Base-by-base conservation (phyloP, 64 coral and sea anemone genomes). In the Acropora yongei region DNA sequence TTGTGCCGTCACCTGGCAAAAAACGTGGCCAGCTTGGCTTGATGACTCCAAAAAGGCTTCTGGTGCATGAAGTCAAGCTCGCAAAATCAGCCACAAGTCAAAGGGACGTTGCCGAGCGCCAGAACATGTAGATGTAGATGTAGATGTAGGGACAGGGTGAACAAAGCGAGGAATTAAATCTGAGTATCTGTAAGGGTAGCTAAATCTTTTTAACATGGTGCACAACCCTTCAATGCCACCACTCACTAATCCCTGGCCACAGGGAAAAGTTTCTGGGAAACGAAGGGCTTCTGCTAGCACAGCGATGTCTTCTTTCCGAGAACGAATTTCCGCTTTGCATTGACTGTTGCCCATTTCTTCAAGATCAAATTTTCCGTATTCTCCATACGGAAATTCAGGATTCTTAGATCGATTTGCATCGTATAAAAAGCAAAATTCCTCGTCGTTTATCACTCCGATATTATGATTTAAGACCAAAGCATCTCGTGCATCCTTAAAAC, bases 221-320 rank as follows among this genome's bases (percentile, higher is more conserved):
- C 18, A 44, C 11, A 80, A 2, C 13, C 78, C 78, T 57, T 80
- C 78, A 44, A 80, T 80, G 2, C 42, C 78, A 47, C 49, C 78
- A 57, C 12, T 14, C 78, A 80, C 78, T 8, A 1, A 50, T 80
- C 78, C 78, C n/a, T 80, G 78, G 1, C 49, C 17, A 45, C 42
- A 47, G 41, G 78, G 44, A 2, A 50, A 80, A 57, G 46, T 80
- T 48, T 80, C 3, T 1, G 78, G 78, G 7, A 80, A 14, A 42
- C 44, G 41, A 48, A 80, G 12, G 44, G 78, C 78, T 57, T 47
- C 78, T 17, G 78, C 78, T 6, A 80, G 78, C 45, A 80, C 78
- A 80, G 78, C 9, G 41, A 80, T 80, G 78, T 80, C 46, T 30
- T 40, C 46, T 80, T 80, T 80, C 8, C 51, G 8, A 16, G 39